phyloP scores from a whole-genome alignment of 2,888 invertebrate species.

The Ommatoiulus sabulosus region DNA sequence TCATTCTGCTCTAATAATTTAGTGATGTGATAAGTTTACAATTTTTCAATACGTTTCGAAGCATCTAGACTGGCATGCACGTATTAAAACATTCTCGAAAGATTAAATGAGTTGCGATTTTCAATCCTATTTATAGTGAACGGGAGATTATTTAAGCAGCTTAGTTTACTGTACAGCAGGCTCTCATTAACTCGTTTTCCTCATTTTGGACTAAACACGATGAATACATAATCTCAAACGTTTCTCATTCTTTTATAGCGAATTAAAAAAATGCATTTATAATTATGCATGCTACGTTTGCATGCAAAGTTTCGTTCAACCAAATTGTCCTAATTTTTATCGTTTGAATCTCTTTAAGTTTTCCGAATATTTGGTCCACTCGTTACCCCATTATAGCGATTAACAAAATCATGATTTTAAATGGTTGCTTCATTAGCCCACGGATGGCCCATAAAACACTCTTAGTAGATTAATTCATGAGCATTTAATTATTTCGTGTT shows the following conservation, averaged over 20 bases:
- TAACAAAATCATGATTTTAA: background rate
- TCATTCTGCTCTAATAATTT: background rate
- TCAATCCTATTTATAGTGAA: background rate
- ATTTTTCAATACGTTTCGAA: background rate
- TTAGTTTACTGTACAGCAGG: background rate
- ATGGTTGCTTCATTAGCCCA: background rate
- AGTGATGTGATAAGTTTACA: background rate
- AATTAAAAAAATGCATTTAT: background rate
- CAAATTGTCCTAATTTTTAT: background rate
- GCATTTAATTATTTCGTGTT: no score
- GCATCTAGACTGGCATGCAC: background rate
- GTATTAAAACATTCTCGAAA: background rate
- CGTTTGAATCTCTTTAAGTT: background rate
- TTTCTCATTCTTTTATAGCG: background rate
- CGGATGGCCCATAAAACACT: no score
- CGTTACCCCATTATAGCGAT: background rate
- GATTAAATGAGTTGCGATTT: background rate
- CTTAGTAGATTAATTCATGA: no score
- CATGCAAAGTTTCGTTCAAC: background rate
- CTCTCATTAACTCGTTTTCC: background rate
- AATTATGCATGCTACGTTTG: conserved; percentile 3
- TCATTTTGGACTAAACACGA: background rate
- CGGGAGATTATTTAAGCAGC: background rate
- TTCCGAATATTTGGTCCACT: background rate
- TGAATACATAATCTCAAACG: background rate